Base-by-base conservation (phyloP, 2,113 vertebrate species). In the Syrrhaptes paradoxus region DNA sequence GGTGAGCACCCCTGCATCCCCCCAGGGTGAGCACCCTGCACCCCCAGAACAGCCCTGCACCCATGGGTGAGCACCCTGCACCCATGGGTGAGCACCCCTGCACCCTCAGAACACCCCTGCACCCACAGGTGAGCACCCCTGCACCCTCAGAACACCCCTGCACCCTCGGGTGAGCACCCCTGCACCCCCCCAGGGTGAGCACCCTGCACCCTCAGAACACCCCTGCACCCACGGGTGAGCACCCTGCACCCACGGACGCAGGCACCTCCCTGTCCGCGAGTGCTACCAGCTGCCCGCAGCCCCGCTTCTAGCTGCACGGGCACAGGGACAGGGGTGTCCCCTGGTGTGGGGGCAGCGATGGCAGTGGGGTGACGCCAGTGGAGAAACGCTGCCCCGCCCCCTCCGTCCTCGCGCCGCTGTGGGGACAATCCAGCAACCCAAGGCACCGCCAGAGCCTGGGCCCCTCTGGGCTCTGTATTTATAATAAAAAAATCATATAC, bases 401-500 rank as follows among this genome's bases (percentile, higher is more conserved):
- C 34, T 59, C n/a, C 52, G 22, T 16, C 62, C 36, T 52, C 1
- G 0, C 21, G 26, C 41, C 52, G 4, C 0, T 0, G 1, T 25
- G 28, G n/a, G 31, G 25, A 90, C 21, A 79, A 17, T 75, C 13
- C 66, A 79, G 36, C 51, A 88, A 45, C 57, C 22, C 18, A 57
- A 83, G 48, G 71, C 48, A 70, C 29, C 8, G 24, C 13, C 32
- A 25, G 34, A 49, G 58, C 58, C 83, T 26, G 18, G 73, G 54
- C 74, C 57, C 72, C 49, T 85, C 87, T 43, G 17, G 13, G 32
- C 67, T 94, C 62, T 70, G 59, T 75, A 78, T 96, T 96, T 95
- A 92, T 90, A 78, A 92, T 93, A 88, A 78, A 89, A 89, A 85
- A 91, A 68, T 90, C 43, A 80, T 96, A 94, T 94, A 95, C 88